A percentile compares a stretch with the other conserved stretches of the same genome.
These are phyloP conservation scores for Helicolenus hilgendorfi DNA, from an alignment of 2,797 vertebrate genomes.

Conservation along the genomic window DNA sequence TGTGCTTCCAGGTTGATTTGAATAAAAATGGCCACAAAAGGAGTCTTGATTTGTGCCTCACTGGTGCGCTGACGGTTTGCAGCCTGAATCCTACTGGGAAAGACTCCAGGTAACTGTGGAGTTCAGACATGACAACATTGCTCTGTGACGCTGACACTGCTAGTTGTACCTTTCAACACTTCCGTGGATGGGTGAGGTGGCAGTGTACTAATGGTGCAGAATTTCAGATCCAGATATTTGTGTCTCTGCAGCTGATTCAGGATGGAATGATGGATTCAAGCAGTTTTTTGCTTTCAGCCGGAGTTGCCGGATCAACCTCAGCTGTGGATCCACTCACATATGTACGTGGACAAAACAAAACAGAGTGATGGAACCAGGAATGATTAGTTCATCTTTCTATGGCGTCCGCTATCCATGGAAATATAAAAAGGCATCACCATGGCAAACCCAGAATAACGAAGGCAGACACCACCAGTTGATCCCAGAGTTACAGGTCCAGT, in stretches of 20 bases:
- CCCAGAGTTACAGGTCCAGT: slow-evolving; percentile 31
- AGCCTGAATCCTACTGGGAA: background rate
- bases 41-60: background rate
- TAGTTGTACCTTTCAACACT: background rate
- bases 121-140: background rate
- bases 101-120: background rate
- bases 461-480: slow-evolving; percentile 23
- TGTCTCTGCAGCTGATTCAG: background rate
- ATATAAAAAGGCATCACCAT: slow-evolving; percentile 22
- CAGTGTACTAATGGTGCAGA: background rate
- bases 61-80: background rate
- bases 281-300: background rate
- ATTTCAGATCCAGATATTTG: background rate
- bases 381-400: background rate
- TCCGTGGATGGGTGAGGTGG: background rate
- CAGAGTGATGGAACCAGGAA: background rate
- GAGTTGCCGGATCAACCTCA: background rate
- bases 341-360: background rate
- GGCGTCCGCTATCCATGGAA: background rate
- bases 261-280: slow-evolving; percentile 3
- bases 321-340: background rate
- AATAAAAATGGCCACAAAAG: background rate
- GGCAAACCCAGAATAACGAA: background rate
- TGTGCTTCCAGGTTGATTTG: background rate
- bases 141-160: background rate